Evolutionary conservation across 2,888 invertebrate genomes (phyloP).

Genomic region (Pristionchus mayeri): DNA sequence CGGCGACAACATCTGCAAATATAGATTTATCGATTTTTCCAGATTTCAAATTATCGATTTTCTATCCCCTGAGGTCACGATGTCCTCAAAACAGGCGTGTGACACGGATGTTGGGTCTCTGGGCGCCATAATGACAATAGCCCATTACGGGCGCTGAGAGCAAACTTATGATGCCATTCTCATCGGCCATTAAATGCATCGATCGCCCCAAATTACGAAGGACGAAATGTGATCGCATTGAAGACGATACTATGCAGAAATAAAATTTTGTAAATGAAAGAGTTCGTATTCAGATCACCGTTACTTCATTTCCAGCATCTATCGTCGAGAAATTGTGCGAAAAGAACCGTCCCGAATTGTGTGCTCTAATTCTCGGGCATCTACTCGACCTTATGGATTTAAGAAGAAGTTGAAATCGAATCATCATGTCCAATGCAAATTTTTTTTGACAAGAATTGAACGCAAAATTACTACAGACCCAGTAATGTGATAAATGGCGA

Average conservation of each 20-base stretch:
- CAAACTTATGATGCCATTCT: background rate
- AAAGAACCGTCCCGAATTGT: too few species aligned
- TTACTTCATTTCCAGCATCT: background rate
- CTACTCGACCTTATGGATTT: too few species aligned
- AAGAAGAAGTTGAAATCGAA: too few species aligned
- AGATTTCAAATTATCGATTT: too few species aligned
- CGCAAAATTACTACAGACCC: too few species aligned
- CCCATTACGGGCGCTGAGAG: background rate
- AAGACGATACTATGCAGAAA: background rate
- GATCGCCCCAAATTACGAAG: background rate
- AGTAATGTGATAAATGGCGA: too few species aligned
- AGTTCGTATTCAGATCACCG: background rate
- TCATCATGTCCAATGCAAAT: too few species aligned
- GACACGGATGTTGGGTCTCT: background rate
- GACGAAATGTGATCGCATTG: background rate
- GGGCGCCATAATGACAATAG: background rate
- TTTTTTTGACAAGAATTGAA: too few species aligned
- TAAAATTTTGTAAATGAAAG: background rate
- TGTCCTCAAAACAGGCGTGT: background rate
- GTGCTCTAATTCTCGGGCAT: too few species aligned
- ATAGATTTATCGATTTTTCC: background rate
- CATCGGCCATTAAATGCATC: constrained; percentile 6
- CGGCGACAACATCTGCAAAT: constrained; percentile 26
- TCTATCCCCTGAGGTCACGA: background rate
- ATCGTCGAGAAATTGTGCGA: background rate